Percentiles rank a stretch among this genome's conserved stretches.
Conservation (phyloP, 2,797 vertebrate genomes). For the Valencia hispanica region DNA sequence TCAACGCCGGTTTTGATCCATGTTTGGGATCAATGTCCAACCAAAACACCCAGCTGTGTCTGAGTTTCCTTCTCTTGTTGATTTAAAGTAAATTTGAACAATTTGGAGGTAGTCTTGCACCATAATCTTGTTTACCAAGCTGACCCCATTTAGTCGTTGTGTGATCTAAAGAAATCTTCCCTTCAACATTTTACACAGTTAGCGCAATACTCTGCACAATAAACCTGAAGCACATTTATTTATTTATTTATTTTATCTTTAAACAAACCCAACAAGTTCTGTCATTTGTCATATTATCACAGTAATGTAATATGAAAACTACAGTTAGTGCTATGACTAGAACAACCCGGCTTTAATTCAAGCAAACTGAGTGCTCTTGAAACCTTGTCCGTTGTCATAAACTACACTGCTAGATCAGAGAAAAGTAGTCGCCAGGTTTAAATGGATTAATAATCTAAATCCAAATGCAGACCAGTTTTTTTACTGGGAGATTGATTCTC, state of each 20-base stretch:
- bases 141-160: not conserved
- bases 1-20: not conserved
- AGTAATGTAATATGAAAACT: constrained; percentile 5
- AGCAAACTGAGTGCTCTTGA: constrained; percentile 48
- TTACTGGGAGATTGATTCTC: constrained; percentile 61
- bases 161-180: not conserved
- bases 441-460: constrained; percentile 55
- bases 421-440: constrained; percentile 47
- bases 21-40: not conserved
- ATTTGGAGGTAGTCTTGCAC: not conserved
- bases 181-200: not conserved
- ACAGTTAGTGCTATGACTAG: not conserved
- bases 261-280: not conserved
- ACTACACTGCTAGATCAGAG: constrained; percentile 46
- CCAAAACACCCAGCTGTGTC: not conserved
- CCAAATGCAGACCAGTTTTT: constrained; percentile 47
- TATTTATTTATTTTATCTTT: not conserved
- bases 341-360: not conserved
- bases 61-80: not conserved
- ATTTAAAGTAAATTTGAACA: not conserved
- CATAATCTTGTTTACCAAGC: not conserved
- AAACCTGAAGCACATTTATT: not conserved
- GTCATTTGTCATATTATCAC: not conserved
- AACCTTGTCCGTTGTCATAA: constrained; percentile 31
- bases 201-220: not conserved